Evolutionary conservation across 2,113 vertebrate genomes (phyloP), one percentile per base, ranked within the genome.

Genomic region (Andinoacara biseriatus): DNA sequence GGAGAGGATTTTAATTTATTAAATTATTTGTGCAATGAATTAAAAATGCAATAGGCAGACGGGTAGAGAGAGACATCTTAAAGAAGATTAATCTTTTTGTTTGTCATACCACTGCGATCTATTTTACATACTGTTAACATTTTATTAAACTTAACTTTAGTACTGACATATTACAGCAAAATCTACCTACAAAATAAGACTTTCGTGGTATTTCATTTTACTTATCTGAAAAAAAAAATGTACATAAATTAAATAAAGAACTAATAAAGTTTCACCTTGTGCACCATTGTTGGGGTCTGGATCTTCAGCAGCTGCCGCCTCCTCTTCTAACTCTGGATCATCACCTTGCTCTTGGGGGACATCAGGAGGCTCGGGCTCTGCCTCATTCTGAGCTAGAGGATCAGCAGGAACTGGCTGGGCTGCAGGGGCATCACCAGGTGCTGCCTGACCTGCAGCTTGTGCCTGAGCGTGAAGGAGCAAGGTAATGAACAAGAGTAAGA

Each of bases 201-300:
- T 49, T 29, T 20, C 17, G 5, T 24, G 26, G 6, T 29, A 29
- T 49, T 49, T 13, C 0, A 69, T 69, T 52, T 29, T 69, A 69
- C 29, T 52, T 20, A 52, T 17, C 43, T 52, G 24, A 20, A 58
- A 26, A 5, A n/a, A 58, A 57, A 26, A 33, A 17, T n/a, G n/a
- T 13, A n/a, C 14, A 26, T 13, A 38, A 54, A 86, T 90, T 77
- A 24, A 46, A 49, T 33, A 33, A 46, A 8, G 9, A 43, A 81
- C 62, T 81, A 15, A 10, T 56, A 72, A 14, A 77, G 24, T 72
- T 95, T 92, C 43, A 99, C 98, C 98, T 96, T 98, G 98, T 58
- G 96, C 98, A 89, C 97, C 98, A 69, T 99, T 99, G 87, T 99
- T 99, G 83, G 95, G 96, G 46, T 99, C 98, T 3, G 96, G 97